Evolutionary conservation across 2,797 vertebrate genomes (phyloP), one percentile per base, ranked within the genome.

Genomic region (Selene dorsalis): DNA sequence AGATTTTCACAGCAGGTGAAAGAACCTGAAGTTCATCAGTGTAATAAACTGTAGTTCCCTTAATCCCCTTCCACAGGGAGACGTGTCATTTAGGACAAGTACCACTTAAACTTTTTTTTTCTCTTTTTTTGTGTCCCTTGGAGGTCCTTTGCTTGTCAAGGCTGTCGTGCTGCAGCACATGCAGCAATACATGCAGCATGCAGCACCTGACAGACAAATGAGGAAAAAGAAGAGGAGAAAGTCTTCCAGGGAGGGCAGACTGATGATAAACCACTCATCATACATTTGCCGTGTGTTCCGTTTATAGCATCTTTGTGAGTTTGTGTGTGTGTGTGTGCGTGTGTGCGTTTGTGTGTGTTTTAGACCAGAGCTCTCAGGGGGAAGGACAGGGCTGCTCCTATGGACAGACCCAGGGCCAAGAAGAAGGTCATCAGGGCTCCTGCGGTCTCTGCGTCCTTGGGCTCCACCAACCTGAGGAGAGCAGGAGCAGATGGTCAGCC

Each of bases 391-490:
- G 85, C 92, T 0, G 95, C 96, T 3, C 97, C 97, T 0, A 96
- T 87, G 47, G 96, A 96, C 45, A 97, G 92, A 8, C 97, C 97
- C 83, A 97, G 86, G 1, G 95, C 94, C 77, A 97, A 81, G 91
- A 97, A 97, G 92, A 97, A 97, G 13, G 96, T 96, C 97, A 97
- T 97, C 78, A 97, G 91, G 47, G 96, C 95, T 1, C 97, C 97
- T 0, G 96, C 95, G 0, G 96, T 95, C 85, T 97, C 97, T 0
- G 92, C 94, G 18, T 97, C 96, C 3, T 96, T 95, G 0, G 92
- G 80, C 41, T 93, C 88, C 78, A 97, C 96, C 81, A 96, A 86
- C 90, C 97, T 97, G 87, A 22, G 12, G 18, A 78, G 45, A 57
- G 53, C 67, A 4, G 16, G 3, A 18, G 17, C 39, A 66, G 22